These are phyloP conservation scores for Thecophora atra DNA, from an alignment of 2,888 invertebrate genomes.

Conservation along the genomic window DNA sequence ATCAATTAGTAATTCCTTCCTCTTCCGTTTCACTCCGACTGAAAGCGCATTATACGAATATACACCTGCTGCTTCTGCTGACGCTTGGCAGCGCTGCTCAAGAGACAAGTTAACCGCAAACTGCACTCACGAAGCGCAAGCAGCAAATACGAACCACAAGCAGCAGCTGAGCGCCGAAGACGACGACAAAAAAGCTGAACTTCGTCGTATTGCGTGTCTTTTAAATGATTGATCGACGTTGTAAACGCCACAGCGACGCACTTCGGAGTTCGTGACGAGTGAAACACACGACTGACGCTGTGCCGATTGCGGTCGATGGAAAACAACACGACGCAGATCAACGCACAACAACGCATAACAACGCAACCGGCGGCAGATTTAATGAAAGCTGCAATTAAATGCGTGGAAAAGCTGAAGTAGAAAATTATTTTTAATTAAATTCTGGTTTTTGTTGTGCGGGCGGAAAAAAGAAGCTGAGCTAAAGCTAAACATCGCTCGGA, in stretches of 20 bases:
- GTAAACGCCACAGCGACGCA: too few species aligned
- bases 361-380: too few species aligned
- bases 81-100: background rate
- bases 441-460: background rate
- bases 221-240: too few species aligned
- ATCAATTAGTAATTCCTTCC: too few species aligned
- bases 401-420: background rate
- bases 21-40: too few species aligned
- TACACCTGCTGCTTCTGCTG: background rate
- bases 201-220: too few species aligned
- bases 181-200: background rate
- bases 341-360: too few species aligned
- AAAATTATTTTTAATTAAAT: slow-evolving; percentile 1
- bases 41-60: too few species aligned
- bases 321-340: too few species aligned
- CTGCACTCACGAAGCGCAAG: background rate
- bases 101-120: background rate
- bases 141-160: too few species aligned
- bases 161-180: background rate
- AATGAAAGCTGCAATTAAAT: background rate
- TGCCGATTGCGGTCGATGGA: too few species aligned
- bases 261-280: background rate
- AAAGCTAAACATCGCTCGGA: background rate
- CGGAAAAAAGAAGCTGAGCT: background rate
- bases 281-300: background rate